Evolutionary conservation across 2,797 vertebrate genomes (phyloP), one percentile per base, ranked within the genome.

Genomic region (Pelobates cultripes): DNA sequence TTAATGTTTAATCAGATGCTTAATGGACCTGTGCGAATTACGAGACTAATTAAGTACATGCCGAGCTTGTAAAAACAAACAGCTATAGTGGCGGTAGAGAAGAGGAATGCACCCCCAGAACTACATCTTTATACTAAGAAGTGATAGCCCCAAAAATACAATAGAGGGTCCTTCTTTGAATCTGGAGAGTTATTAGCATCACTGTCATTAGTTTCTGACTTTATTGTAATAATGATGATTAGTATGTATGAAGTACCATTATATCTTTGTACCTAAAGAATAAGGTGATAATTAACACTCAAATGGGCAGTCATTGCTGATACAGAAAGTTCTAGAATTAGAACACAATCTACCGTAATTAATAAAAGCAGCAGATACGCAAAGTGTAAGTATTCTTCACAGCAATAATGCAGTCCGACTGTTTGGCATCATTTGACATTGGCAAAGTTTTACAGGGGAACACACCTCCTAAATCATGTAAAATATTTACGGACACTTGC

Each of bases 41-140:
- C 72, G 80, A 77, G 80, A 82, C 75, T 82, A 82, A 82, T 82
- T 82, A 82, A 77, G 61, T 73, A 64, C 80, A 77, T 77, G 75
- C 80, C 45, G 70, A 66, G 80, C 61, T 82, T 82, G 80, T 82
- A 77, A 82, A 82, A 78, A 70, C 73, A 82, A 82, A 77, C 75
- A 77, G 75, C 75, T 77, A 69, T 60, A 47, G 70, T 73, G 75
- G 77, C 60, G 66, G 75, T 75, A 77, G 80, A 75, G 73, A 77
- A 55, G 63, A 68, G 75, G 75, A 75, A 73, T 28, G 28, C 66
- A 81, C 60, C 43, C 67, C 74, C 43, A 44, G 60, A 78, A 45
- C 61, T 67, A 13, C 69, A 77, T 69, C 74, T 41, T 72, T 28
- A 64, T 53, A 63, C 74, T 77, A 73, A 66, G 7, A 4, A 40